These are phyloP conservation scores for Gymnosoma rotundatum DNA, from an alignment of 2,888 invertebrate genomes.

Conservation along the genomic window DNA sequence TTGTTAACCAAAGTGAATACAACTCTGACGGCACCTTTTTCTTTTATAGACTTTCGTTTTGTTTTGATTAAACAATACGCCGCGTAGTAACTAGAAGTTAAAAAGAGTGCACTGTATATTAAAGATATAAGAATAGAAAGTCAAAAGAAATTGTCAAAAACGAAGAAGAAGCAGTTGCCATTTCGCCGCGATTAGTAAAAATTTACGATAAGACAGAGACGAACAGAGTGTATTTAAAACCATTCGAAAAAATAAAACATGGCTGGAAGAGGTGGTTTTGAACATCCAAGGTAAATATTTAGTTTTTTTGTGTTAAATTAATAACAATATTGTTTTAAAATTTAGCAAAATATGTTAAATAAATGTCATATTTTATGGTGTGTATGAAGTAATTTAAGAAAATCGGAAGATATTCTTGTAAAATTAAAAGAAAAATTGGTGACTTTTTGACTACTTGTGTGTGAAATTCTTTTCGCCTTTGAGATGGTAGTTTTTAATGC, in stretches of 20 bases:
- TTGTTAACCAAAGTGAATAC: constrained; percentile 6
- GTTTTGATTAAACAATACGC: constrained; percentile 63
- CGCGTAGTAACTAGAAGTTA: constrained; percentile 34
- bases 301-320: constrained; percentile 60
- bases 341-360: constrained; percentile 14
- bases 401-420: constrained; percentile 10
- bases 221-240: constrained; percentile 72
- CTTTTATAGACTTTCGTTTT: constrained; percentile 47
- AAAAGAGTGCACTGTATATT: constrained; percentile 33
- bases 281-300: constrained; percentile 89
- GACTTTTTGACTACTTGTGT: constrained; percentile 55
- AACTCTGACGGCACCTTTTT: constrained; percentile 54
- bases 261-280: constrained; percentile 94
- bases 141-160: constrained; percentile 59
- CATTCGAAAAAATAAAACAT: constrained; percentile 86
- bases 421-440: constrained; percentile 45
- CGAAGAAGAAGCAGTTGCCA: constrained; percentile 62
- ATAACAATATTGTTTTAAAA: constrained; percentile 16
- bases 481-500: constrained; percentile 25
- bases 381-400: constrained; percentile 9
- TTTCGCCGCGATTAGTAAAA: constrained; percentile 73
- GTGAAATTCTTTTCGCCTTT: constrained; percentile 51
- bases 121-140: neutral
- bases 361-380: neutral
- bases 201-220: constrained; percentile 66